phyloP scores from a whole-genome alignment of 2,113 vertebrate genomes.

The Scortum barcoo region DNA sequence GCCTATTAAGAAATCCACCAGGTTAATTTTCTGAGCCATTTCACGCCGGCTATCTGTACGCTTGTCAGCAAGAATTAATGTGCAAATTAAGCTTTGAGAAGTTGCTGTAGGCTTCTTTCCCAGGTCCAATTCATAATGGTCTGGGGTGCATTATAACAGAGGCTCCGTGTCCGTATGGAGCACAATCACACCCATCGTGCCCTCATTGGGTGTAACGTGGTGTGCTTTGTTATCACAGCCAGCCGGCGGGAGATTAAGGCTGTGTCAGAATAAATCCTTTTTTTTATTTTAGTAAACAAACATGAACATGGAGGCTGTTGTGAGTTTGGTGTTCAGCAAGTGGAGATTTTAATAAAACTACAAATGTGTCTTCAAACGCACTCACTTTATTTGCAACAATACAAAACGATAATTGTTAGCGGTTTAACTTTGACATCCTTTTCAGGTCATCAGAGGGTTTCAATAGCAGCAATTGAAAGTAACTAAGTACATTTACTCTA shows the following conservation, averaged over 20 bases:
- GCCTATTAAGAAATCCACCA: slow-evolving; percentile 34
- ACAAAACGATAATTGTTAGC: too few relatives aligned
- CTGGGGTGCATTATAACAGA: slow-evolving; percentile 18
- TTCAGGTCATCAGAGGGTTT: too few relatives aligned
- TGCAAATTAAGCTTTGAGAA: slow-evolving; percentile 58
- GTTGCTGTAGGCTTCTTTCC: slow-evolving; percentile 52
- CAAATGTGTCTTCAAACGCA: neutral
- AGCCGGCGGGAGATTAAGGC: slow-evolving; percentile 1
- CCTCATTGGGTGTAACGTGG: too few relatives aligned
- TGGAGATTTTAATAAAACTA: neutral
- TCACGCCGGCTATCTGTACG: slow-evolving; percentile 48
- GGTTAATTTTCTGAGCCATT: slow-evolving; percentile 63
- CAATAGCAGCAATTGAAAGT: too few relatives aligned
- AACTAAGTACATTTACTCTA: too few relatives aligned
- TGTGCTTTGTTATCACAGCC: slow-evolving; percentile 28
- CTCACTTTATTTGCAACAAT: too few relatives aligned
- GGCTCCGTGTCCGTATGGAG: slow-evolving; percentile 25
- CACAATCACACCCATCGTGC: slow-evolving; percentile 30
- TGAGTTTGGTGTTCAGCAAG: neutral
- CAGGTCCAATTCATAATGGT: slow-evolving; percentile 41
- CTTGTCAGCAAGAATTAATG: slow-evolving; percentile 70
- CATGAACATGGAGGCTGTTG: neutral
- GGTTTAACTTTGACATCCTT: too few relatives aligned
- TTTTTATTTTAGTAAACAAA: slow-evolving; percentile 6
- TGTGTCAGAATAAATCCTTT: neutral